Base-by-base conservation (phyloP, 2,113 vertebrate genomes). In the Forbesichthys agassizii region DNA sequence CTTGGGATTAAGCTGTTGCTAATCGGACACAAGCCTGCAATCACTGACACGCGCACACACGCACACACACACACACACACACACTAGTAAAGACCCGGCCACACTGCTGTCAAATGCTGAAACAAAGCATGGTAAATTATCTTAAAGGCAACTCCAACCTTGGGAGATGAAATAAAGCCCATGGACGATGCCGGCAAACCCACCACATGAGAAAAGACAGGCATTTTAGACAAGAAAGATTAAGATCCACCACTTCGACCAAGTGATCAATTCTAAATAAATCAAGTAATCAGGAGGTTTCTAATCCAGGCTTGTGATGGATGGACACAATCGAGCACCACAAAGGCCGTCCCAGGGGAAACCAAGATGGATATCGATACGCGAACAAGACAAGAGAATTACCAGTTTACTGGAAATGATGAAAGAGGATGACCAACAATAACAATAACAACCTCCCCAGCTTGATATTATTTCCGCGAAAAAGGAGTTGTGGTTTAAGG, bases 401-500 rank as follows among this genome's bases (percentile, higher is more conserved):
- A 33, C 49, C 61, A 71, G 78, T 80, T 66, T 84, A 61, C 53
- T 11, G 61, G 74, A 66, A 82, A 62, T 56, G 71, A 87, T 73
- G 76, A 86, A 79, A 79, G 56, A 56, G 10, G 13, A 16, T 54
- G 52, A 54, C 6, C 52, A 46, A 33, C 59, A 68, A 79, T 81
- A 42, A 80, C 57, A 86, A 84, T 33, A 83, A 81, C 61, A 69
- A 59, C 48, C 51, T 77, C 63, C 33, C 14, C 47, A 46, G 47
- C 53, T 73, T 2, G 49, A 12, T 13, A 12, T 48, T 59, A 61
- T 89, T 87, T 85, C 81, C 51, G 70, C 14, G 66, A 86, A 85
- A 54, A 57, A 62, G 33, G 81, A 84, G 90, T 88, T 89, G 89
- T 69, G 16, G 62, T 69, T 51, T 49, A 80, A 61, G 69, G 62